These are phyloP conservation scores for Pterocles burchelli DNA, from an alignment of 2,113 vertebrate genomes.

Conservation along the genomic window DNA sequence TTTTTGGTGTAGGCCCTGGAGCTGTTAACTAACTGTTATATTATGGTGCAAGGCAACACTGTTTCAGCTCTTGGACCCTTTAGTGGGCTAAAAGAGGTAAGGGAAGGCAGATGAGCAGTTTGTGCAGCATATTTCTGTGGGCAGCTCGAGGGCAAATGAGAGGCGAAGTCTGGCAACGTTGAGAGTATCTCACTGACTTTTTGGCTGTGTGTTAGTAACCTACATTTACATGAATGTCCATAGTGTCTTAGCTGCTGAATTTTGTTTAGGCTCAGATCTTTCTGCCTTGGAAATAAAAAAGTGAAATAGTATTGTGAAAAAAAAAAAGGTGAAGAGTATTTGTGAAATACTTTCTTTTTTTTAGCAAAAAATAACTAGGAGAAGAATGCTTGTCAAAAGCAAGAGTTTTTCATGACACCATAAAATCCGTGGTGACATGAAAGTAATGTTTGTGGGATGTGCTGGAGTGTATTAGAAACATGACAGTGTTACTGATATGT, in stretches of 20 bases:
- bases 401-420: neutral
- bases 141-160: rapidly evolving
- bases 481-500: neutral
- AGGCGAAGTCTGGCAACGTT: neutral
- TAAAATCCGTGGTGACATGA: neutral
- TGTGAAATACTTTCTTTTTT: neutral
- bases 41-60: constrained; percentile 98
- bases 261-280: neutral
- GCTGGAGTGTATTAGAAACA: neutral
- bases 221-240: rapidly evolving
- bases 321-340: neutral
- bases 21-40: constrained; percentile 93
- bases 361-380: neutral
- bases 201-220: neutral
- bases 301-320: no score
- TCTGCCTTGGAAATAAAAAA: neutral
- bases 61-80: constrained; percentile 92
- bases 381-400: neutral
- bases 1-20: constrained; percentile 85
- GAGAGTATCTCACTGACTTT: neutral
- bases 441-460: neutral
- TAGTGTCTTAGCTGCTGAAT: neutral
- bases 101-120: neutral
- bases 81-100: constrained; percentile 92
- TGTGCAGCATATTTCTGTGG: neutral